Evolutionary conservation across 2,888 invertebrate genomes (phyloP), one percentile per base, ranked within the genome.

Genomic region (Drosophila emarginata): DNA sequence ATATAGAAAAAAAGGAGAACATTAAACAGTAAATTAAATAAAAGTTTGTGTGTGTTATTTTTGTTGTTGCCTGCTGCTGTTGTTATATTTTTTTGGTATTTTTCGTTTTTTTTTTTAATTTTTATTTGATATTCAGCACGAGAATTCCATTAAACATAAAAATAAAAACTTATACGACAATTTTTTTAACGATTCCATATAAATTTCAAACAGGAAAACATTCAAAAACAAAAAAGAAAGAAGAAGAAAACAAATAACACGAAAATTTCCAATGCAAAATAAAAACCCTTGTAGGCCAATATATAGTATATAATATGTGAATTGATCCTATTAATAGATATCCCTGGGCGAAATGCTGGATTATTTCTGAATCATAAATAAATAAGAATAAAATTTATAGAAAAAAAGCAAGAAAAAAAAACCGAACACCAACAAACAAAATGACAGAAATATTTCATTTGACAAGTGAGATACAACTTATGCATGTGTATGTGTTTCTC

Each of bases 271-370:
- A 64, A 66, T 67, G 66, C 66, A 68, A 68, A 64, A 69, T 58
- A 65, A 61, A 67, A 67, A 32, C 54, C 59, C 51, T 74, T 62
- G 45, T 67, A 64, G 67, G 36, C 59, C 64, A 53, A 54, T 53
- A 68, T 63, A 62, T 68, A 28, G 26, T 64, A 39, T 62, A 51
- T 37, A 45, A 21, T 40, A 40, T 40, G 11, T 15, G 45, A 11
- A 45, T 45, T 21, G 18, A 45, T 40, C 39, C 64, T 86, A 86
- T 67, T 68, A 72, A 81, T 83, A 83, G 77, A 68, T 59, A 45
- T 28, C 53, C 4, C 66, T 74, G 65, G 37, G 63, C 61, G 39
- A 45, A 73, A 66, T 59, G 28, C 78, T 81, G 85, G 82, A 84
- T 70, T 78, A 59, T 70, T 56, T 76, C 58, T 74, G 74, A 77